phyloP scores from a whole-genome alignment of 2,888 invertebrate genomes.

The Lypha dubia region DNA sequence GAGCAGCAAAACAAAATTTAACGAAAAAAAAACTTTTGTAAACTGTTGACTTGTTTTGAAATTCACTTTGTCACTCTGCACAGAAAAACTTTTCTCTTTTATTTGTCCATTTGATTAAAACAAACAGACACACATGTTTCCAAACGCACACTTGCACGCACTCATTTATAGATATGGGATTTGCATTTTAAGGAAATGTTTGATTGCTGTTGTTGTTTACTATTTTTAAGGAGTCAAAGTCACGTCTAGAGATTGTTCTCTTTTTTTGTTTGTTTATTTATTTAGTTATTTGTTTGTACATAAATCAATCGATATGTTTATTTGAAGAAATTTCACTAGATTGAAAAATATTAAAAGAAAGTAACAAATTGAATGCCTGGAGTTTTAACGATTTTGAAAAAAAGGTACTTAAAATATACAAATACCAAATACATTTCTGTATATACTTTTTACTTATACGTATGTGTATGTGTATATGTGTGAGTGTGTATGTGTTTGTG shows the following conservation, averaged over 20 bases:
- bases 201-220: background rate
- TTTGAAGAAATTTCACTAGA: conserved; percentile 38
- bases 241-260: conserved; percentile 19
- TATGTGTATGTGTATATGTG: background rate
- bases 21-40: background rate
- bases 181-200: conserved; percentile 16
- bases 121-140: conserved; percentile 9
- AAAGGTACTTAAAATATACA: conserved; percentile 9
- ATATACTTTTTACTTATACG: no score
- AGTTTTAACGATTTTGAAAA: conserved; percentile 50
- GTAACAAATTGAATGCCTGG: conserved; percentile 10
- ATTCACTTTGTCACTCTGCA: conserved; percentile 13
- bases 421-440: conserved; percentile 35
- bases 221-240: conserved; percentile 19
- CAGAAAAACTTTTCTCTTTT: background rate
- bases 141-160: conserved; percentile 27
- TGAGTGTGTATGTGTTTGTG: conserved; percentile 4
- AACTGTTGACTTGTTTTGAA: conserved; percentile 24
- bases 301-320: conserved; percentile 67
- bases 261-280: conserved; percentile 38
- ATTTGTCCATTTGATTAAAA: conserved; percentile 28
- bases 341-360: conserved; percentile 9
- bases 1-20: conserved; percentile 17
- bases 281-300: conserved; percentile 30
- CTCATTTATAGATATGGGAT: background rate